phyloP scores from a whole-genome alignment of 1,140 invertebrate genomes.

The Scaptodrosophila lebanonensis region DNA sequence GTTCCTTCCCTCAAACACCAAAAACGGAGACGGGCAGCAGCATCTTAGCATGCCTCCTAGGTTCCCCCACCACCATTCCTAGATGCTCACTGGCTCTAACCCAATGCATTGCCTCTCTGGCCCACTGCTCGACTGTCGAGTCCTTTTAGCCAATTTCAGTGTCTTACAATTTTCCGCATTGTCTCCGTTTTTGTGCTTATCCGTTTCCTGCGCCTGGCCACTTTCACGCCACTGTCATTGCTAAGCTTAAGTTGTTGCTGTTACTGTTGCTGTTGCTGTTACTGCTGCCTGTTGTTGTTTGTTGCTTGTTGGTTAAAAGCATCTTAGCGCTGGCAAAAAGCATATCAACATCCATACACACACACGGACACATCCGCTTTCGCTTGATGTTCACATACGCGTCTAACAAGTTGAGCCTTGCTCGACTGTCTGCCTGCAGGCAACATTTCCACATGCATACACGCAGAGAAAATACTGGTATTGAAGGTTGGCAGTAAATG shows the following conservation, averaged over 20 bases:
- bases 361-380: neutral
- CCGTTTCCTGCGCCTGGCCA: slow-evolving; percentile 24
- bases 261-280: slow-evolving; percentile 31
- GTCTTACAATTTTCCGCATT: slow-evolving; percentile 70
- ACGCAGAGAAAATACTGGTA: too few species aligned
- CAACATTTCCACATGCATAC: too few species aligned
- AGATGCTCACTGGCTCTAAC: too few species aligned
- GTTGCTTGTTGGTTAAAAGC: slow-evolving; percentile 49
- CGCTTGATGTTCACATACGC: too few species aligned
- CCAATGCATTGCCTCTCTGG: too few species aligned
- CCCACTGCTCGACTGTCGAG: slow-evolving; percentile 18
- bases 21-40: slow-evolving; percentile 28
- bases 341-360: slow-evolving; percentile 48
- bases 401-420: too few species aligned
- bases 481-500: too few species aligned
- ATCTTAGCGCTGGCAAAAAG: slow-evolving; percentile 37
- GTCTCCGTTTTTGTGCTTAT: slow-evolving; percentile 60
- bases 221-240: slow-evolving; percentile 52
- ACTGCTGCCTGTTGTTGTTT: slow-evolving; percentile 13
- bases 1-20: slow-evolving; percentile 47
- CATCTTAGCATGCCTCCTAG: slow-evolving; percentile 38
- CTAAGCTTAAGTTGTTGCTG: slow-evolving; percentile 65
- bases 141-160: slow-evolving; percentile 71
- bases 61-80: too few species aligned
- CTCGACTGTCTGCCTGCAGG: too few species aligned